Conservation (phyloP, 2,888 invertebrate species). For the Schizaphis graminum region DNA sequence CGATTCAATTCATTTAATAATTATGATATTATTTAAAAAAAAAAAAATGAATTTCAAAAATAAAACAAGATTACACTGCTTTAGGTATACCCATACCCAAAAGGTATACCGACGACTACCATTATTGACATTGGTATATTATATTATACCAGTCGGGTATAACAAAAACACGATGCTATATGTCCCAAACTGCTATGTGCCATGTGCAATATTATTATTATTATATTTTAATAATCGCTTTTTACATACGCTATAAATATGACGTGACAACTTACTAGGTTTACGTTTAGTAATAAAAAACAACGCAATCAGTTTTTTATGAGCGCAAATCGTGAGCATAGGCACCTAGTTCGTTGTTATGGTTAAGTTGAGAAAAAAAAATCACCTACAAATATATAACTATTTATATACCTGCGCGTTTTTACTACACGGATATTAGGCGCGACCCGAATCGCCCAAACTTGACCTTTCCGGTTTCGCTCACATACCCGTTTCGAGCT, state of each 20-base stretch:
- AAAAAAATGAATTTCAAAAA: not conserved
- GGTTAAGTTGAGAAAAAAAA: not conserved
- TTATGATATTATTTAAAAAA: not conserved
- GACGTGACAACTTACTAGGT: not conserved
- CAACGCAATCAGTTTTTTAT: not conserved
- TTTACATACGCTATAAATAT: not conserved
- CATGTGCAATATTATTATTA: not conserved
- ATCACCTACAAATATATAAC: not conserved
- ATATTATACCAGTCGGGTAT: not conserved
- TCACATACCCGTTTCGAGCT: not conserved
- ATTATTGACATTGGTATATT: not conserved
- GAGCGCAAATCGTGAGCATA: not conserved
- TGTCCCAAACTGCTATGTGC: not conserved
- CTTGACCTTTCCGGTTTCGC: not conserved
- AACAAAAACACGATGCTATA: not conserved
- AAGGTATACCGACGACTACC: not conserved
- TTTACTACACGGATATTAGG: not conserved
- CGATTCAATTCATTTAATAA: not conserved
- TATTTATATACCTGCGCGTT: not conserved
- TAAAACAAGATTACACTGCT: not conserved
- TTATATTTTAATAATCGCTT: not conserved
- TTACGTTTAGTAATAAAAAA: not conserved
- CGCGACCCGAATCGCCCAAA: not conserved
- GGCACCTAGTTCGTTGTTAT: not conserved
- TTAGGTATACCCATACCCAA: not conserved